phyloP scores from a whole-genome alignment of 2,113 vertebrate genomes.

The Brachyhypopomus occidentalis region DNA sequence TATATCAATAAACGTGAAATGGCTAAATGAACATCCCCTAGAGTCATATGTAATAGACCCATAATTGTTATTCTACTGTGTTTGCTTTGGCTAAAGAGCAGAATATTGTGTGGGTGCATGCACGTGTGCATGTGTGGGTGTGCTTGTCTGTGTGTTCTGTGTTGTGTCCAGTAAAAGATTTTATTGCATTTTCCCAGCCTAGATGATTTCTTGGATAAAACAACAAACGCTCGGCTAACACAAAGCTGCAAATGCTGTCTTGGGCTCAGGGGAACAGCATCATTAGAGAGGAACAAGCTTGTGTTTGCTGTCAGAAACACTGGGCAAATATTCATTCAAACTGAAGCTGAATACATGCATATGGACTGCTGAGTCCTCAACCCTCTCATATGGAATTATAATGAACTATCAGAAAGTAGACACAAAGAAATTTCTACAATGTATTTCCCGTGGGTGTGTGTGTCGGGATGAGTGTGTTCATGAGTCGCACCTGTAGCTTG shows the following conservation, averaged over 20 bases:
- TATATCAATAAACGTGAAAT: slow-evolving; percentile 55
- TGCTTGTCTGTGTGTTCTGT: slow-evolving; percentile 7
- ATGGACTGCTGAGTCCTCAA: slow-evolving; percentile 9
- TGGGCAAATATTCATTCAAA: slow-evolving; percentile 55
- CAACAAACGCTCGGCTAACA: slow-evolving; percentile 65
- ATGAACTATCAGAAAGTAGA: slow-evolving; percentile 11
- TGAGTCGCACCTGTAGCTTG: too few relatives aligned
- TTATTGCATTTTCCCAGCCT: slow-evolving; percentile 54
- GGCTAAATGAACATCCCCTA: slow-evolving; percentile 46
- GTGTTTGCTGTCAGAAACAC: slow-evolving; percentile 52
- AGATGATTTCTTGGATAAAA: slow-evolving; percentile 58
- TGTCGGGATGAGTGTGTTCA: too few relatives aligned
- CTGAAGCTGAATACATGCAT: slow-evolving; percentile 53
- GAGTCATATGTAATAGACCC: slow-evolving; percentile 60
- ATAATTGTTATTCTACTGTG: slow-evolving; percentile 65
- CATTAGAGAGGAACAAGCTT: slow-evolving; percentile 55
- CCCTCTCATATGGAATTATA: slow-evolving; percentile 20
- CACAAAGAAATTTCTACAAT: too few relatives aligned
- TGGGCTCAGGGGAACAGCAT: slow-evolving; percentile 56
- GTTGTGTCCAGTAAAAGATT: slow-evolving; percentile 54
- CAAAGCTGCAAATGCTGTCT: slow-evolving; percentile 63
- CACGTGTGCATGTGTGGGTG: background rate
- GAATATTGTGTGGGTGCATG: slow-evolving; percentile 25
- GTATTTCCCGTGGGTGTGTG: too few relatives aligned
- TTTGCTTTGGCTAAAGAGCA: slow-evolving; percentile 64